Conservation (phyloP, 2,113 vertebrate genomes). For the Platysternon megacephalum region DNA sequence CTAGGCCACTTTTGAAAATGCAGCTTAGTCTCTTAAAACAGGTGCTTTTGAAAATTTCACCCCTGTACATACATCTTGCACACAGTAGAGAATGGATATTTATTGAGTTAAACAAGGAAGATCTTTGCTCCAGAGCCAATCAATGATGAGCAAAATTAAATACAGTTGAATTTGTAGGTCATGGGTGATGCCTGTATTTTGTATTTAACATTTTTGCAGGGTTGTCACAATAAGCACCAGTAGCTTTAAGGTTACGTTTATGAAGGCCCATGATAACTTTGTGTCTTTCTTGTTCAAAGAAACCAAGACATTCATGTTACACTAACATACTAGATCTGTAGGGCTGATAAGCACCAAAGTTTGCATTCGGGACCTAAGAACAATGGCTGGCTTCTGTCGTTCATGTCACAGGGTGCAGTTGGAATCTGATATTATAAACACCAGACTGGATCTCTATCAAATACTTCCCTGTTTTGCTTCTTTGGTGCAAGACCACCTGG, state of each 20-base stretch:
- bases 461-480: neutral
- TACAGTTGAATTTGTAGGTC: neutral
- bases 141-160: neutral
- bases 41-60: neutral
- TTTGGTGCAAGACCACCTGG: conserved; percentile 17
- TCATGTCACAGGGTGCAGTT: neutral
- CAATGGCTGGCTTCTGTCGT: conserved; percentile 21
- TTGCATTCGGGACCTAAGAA: neutral
- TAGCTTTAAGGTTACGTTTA: neutral
- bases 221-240: neutral
- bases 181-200: neutral
- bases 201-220: neutral
- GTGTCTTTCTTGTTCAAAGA: neutral
- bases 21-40: neutral
- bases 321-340: neutral
- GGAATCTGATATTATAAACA: neutral
- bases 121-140: neutral
- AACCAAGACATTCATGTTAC: neutral
- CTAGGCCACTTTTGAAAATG: neutral
- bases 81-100: neutral
- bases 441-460: neutral
- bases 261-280: neutral
- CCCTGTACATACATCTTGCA: neutral
- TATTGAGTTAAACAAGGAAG: neutral
- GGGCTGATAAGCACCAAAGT: neutral